These are phyloP conservation scores for Sebastes vulpes DNA, from an alignment of 2,797 vertebrate genomes.

Conservation along the genomic window DNA sequence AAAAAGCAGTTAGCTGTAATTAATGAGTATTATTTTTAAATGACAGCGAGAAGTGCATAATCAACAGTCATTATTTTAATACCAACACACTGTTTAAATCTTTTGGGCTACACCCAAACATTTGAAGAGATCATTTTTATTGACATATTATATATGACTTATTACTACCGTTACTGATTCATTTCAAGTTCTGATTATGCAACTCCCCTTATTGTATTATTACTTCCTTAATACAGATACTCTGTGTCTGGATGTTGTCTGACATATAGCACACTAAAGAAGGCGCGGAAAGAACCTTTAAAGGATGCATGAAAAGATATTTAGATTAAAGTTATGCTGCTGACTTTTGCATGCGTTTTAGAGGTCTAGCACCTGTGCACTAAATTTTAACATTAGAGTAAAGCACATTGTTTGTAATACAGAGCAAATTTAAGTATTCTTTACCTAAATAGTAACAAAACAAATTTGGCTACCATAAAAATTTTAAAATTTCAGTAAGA, in stretches of 20 bases:
- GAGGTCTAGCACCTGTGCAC: conserved; percentile 41
- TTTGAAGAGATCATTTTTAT: background rate
- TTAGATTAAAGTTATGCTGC: conserved; percentile 12
- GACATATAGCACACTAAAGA: conserved; percentile 25
- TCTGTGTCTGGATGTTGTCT: background rate
- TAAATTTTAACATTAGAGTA: conserved; percentile 30
- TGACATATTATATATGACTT: background rate
- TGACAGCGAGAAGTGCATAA: background rate
- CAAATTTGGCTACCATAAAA: background rate
- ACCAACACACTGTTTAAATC: background rate
- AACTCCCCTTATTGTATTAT: background rate
- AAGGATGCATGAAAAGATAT: conserved; percentile 1
- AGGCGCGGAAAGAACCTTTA: background rate
- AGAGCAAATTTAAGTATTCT: background rate
- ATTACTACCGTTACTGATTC: background rate
- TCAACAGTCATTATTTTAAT: background rate
- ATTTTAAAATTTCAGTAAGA: background rate
- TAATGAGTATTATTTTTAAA: background rate
- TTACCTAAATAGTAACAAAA: background rate
- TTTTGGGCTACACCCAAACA: background rate
- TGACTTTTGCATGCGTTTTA: conserved; percentile 11
- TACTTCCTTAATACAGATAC: background rate
- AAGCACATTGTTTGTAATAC: conserved; percentile 15
- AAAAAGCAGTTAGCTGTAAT: background rate
- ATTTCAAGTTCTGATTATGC: background rate